A percentile compares a stretch with the other conserved stretches of the same genome.
phyloP scores from a whole-genome alignment of 2,113 vertebrate genomes.

The Chaenogobius annularis region DNA sequence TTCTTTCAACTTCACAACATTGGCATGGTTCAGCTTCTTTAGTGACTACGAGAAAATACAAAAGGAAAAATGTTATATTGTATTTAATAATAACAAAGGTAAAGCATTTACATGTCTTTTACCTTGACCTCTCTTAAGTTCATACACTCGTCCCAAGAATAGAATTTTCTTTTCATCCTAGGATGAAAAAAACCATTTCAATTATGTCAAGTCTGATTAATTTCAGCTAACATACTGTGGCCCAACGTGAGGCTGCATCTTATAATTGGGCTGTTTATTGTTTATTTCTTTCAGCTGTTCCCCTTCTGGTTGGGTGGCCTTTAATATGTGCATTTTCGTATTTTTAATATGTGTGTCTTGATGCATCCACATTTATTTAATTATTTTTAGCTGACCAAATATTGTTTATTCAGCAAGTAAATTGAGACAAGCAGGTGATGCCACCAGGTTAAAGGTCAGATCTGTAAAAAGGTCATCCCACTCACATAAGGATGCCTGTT shows the following conservation, averaged over 20 bases:
- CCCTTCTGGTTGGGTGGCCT: too few species aligned
- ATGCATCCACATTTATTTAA: too few species aligned
- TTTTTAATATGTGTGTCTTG: too few species aligned
- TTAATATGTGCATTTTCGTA: too few species aligned
- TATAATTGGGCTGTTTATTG: background rate
- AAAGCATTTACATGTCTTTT: constrained; percentile 37
- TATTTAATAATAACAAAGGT: background rate
- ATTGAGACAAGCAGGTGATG: too few species aligned
- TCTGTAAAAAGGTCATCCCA: too few species aligned
- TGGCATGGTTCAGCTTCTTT: constrained; percentile 97
- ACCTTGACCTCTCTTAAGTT: constrained; percentile 98
- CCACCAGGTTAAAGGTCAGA: too few species aligned
- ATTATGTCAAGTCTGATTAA: background rate
- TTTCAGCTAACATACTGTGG: too few species aligned
- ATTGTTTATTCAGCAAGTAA: too few species aligned
- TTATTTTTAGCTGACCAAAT: too few species aligned
- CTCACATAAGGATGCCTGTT: too few species aligned
- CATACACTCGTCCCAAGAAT: constrained; percentile 99
- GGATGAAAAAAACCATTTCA: constrained; percentile 14
- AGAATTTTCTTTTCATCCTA: constrained; percentile 99
- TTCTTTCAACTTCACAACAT: constrained; percentile 97
- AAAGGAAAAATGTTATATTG: constrained; percentile 6
- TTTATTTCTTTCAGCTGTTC: background rate
- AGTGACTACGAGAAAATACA: constrained; percentile 81
- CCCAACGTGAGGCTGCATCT: background rate